Evolutionary conservation across 2,797 vertebrate genomes (phyloP), one percentile per base, ranked within the genome.

Genomic region (Telmatherina bonti): DNA sequence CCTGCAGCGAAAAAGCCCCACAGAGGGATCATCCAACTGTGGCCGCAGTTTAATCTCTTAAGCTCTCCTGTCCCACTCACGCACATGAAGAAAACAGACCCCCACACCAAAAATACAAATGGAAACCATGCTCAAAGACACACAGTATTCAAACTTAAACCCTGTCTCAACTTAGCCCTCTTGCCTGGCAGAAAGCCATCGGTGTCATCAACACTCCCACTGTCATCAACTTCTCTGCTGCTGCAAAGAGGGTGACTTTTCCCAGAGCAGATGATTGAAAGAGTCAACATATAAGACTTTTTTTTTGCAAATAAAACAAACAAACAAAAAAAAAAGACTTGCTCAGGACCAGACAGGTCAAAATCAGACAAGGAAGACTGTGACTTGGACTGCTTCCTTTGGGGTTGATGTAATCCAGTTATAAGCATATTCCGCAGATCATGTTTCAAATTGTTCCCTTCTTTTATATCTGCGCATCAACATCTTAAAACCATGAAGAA

Each of bases 11-110:
- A 75, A 85, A 72, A 20, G 53, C 81, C 81, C 77, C 74, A 57
- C 66, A 36, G 82, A 86, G 82, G 79, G 85, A 85, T 89, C 84
- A 72, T 30, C 57, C 80, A 57, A 49, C 70, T 47, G 75, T 55
- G 83, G 72, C 78, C 74, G 79, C 58, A 82, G 80, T 89, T 87
- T 92, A 93, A 93, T 91, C 92, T 91, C 78, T 90, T 92, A 91
- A 93, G 77, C 85, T 79, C 53, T 59, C 62, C 49, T 61, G 59
- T 78, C 76, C 45, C 31, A 63, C 65, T 68, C 58, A 54, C 59
- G 61, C 72, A 66, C 43, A 74, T 30, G 11, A 58, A 62, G 16
- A 57, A 54, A 67, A 67, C 62, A 55, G 16, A 71, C 47, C 29
- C 62, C 31, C 55, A 36, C 22, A 63, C 33, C 80, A 41, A 49